These are phyloP conservation scores for Malthinus flaveolus DNA, from an alignment of 2,888 invertebrate genomes.

Conservation along the genomic window DNA sequence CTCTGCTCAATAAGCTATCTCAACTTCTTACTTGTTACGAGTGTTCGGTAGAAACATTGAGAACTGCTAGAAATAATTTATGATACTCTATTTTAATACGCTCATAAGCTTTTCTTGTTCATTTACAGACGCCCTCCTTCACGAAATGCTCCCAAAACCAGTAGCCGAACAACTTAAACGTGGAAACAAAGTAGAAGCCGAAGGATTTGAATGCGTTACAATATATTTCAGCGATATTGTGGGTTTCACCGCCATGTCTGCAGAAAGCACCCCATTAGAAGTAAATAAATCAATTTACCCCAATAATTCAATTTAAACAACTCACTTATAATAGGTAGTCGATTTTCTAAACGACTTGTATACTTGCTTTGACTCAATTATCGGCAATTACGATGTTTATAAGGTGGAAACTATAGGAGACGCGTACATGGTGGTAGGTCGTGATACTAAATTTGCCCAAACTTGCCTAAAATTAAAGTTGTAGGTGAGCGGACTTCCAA, in stretches of 20 bases:
- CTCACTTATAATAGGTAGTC: slow-evolving; percentile 70
- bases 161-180: slow-evolving; percentile 93
- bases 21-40: too few species aligned
- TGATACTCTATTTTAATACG: too few species aligned
- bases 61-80: too few species aligned
- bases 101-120: too few species aligned
- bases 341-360: slow-evolving; percentile 92
- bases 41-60: too few species aligned
- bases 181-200: slow-evolving; percentile 87
- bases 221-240: slow-evolving; percentile 96
- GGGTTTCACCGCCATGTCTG: slow-evolving; percentile 90
- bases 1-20: too few species aligned
- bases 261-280: slow-evolving; percentile 87
- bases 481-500: slow-evolving; percentile 84
- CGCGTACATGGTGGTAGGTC: slow-evolving; percentile 87
- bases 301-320: not conserved
- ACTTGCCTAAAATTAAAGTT: not conserved
- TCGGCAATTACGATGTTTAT: slow-evolving; percentile 90
- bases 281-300: slow-evolving; percentile 49
- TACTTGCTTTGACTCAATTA: slow-evolving; percentile 92
- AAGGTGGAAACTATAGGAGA: slow-evolving; percentile 94
- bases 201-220: slow-evolving; percentile 88
- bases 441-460: not conserved
- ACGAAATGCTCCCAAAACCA: slow-evolving; percentile 85
- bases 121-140: slow-evolving; percentile 73